Evolutionary conservation across 2,113 vertebrate species (phyloP).

Genomic region (Xiphias gladius): DNA sequence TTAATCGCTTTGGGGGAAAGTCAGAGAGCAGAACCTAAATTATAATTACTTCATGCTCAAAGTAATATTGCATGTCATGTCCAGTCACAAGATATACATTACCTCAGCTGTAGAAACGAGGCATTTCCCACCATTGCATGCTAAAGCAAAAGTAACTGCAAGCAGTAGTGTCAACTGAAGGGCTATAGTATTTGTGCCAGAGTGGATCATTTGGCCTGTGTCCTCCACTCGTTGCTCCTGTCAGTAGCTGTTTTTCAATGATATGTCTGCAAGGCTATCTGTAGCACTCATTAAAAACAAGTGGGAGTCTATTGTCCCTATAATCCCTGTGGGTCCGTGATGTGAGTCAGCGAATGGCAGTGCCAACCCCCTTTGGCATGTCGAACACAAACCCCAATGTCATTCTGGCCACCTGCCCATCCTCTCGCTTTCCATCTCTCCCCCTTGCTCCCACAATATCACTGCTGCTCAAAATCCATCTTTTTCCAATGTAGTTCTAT

Average conservation of each 20-base stretch:
- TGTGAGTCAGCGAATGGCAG: conserved; percentile 66
- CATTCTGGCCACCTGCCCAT: conserved; percentile 58
- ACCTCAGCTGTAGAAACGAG: neutral
- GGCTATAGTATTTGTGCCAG: neutral
- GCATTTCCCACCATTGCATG: neutral
- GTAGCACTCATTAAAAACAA: conserved; percentile 60
- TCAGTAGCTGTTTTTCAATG: conserved; percentile 35
- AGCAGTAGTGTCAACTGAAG: conserved; percentile 4
- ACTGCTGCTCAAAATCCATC: conserved; percentile 29
- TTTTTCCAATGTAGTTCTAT: conserved; percentile 1
- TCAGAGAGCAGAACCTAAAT: neutral
- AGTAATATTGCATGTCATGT: neutral
- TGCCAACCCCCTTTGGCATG: conserved; percentile 52
- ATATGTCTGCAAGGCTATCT: conserved; percentile 35
- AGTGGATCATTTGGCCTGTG: conserved; percentile 20
- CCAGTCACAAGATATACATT: neutral
- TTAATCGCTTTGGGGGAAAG: neutral
- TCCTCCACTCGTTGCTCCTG: conserved; percentile 11
- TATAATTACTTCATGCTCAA: neutral
- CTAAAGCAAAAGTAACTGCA: neutral
- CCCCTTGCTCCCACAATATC: conserved; percentile 11
- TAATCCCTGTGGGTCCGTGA: conserved; percentile 40
- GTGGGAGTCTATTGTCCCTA: conserved; percentile 42
- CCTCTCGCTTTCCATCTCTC: conserved; percentile 18
- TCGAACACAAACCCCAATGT: conserved; percentile 59